phyloP scores from a whole-genome alignment of 2,797 vertebrate genomes.

The Neopelma chrysocephalum region DNA sequence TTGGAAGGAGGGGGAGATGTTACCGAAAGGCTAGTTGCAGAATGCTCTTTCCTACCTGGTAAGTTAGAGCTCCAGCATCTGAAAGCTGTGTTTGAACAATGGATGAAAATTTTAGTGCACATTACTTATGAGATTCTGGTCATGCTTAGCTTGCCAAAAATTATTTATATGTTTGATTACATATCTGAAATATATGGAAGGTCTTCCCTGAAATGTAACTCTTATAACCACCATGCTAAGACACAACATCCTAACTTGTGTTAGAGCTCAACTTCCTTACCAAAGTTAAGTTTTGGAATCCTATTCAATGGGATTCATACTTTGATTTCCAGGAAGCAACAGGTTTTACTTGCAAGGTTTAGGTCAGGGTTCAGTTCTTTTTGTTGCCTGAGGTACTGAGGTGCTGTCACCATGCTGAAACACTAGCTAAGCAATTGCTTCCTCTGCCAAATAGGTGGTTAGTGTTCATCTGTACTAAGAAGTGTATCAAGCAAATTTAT shows the following conservation, averaged over 20 bases:
- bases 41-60: not conserved
- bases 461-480: not conserved
- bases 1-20: not conserved
- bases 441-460: not conserved
- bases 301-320: not conserved
- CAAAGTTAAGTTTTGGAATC: not conserved
- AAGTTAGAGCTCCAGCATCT: not conserved
- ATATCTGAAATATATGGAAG: not conserved
- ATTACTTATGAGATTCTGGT: not conserved
- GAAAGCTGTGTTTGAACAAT: not conserved
- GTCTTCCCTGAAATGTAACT: not conserved
- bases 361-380: not conserved
- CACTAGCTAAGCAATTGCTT: not conserved
- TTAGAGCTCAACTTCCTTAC: not conserved
- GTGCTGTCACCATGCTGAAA: not conserved
- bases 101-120: not conserved
- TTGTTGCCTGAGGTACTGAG: not conserved
- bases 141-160: not conserved
- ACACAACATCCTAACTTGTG: not conserved
- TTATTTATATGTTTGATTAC: not conserved
- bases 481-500: not conserved
- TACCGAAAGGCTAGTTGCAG: not conserved
- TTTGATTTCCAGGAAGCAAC: not conserved
- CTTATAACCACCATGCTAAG: not conserved
- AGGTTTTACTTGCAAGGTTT: not conserved